Percentiles rank a stretch among this genome's conserved stretches.
Conservation (phyloP, 2,888 invertebrate genomes). For the Cheilosia variabilis region DNA sequence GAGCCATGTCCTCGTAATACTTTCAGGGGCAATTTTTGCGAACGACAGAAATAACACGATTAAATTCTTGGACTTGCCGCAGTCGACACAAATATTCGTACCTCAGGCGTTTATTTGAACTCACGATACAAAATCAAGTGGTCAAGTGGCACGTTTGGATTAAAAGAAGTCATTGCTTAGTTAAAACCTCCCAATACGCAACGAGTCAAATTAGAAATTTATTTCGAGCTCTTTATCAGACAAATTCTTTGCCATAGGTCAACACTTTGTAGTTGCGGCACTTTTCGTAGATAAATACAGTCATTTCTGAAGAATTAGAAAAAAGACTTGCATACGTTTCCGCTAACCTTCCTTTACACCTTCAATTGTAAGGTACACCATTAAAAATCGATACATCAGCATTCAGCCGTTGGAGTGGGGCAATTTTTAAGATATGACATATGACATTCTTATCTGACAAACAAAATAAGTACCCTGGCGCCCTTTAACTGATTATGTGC, state of each 20-base stretch:
- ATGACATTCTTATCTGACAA: neutral
- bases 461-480: constrained; percentile 7
- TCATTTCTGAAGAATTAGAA: too few species aligned
- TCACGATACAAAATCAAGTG: neutral
- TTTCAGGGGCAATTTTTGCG: constrained; percentile 12
- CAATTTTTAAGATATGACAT: neutral
- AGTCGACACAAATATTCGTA: neutral
- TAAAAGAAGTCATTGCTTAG: constrained; percentile 13
- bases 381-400: constrained; percentile 29
- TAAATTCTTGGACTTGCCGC: constrained; percentile 19
- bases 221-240: neutral
- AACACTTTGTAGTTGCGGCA: constrained; percentile 6
- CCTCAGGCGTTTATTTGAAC: neutral
- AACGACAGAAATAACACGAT: constrained; percentile 24
- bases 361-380: neutral
- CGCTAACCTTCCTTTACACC: neutral
- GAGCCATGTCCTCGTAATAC: constrained; percentile 7
- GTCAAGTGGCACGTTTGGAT: neutral
- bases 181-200: neutral
- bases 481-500: constrained; percentile 15
- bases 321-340: neutral
- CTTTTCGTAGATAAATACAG: too few species aligned
- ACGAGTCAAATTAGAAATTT: neutral
- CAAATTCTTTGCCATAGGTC: constrained; percentile 37
- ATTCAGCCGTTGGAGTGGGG: neutral